phyloP scores from a whole-genome alignment of 1,140 invertebrate genomes.

The Pseudomyrmex cubaensis region DNA sequence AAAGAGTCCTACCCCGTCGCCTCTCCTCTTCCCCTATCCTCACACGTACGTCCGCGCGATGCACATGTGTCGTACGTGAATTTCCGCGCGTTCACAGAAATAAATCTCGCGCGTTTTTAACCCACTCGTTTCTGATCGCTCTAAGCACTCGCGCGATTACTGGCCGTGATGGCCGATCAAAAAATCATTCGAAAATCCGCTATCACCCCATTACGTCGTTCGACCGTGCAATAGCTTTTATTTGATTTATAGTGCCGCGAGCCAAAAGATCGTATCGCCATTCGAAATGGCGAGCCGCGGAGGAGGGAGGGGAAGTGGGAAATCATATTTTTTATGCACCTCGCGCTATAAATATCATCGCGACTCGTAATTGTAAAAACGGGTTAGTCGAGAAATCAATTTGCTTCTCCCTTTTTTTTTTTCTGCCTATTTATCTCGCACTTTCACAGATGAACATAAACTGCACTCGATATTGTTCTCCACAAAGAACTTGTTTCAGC shows the following conservation, averaged over 20 bases:
- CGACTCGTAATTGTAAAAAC: neutral
- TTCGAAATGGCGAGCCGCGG: constrained; percentile 23
- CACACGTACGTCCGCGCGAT: constrained; percentile 1
- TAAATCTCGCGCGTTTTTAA: constrained; percentile 56
- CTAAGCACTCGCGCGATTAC: constrained; percentile 62
- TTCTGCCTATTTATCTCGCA: neutral
- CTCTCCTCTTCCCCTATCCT: constrained; percentile 1
- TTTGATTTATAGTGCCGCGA: constrained; percentile 59
- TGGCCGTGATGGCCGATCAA: constrained; percentile 54
- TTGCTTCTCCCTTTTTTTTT: neutral
- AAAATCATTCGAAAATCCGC: constrained; percentile 67
- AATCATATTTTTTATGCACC: constrained; percentile 47
- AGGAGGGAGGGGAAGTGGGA: neutral
- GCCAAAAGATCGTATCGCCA: constrained; percentile 45
- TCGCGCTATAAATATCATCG: constrained; percentile 37
- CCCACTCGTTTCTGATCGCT: constrained; percentile 54
- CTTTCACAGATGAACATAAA: neutral
- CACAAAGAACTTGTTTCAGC: too few relatives aligned
- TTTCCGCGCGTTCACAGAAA: constrained; percentile 47
- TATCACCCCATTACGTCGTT: constrained; percentile 73
- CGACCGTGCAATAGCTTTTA: constrained; percentile 59
- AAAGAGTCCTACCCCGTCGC: constrained; percentile 43
- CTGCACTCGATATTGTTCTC: neutral
- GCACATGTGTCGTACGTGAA: constrained; percentile 23
- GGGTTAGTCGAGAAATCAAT: constrained; percentile 13